Evolutionary conservation across 2,888 invertebrate species (phyloP), one percentile per base, ranked within the genome.

Genomic region (Geotrupes spiniger): DNA sequence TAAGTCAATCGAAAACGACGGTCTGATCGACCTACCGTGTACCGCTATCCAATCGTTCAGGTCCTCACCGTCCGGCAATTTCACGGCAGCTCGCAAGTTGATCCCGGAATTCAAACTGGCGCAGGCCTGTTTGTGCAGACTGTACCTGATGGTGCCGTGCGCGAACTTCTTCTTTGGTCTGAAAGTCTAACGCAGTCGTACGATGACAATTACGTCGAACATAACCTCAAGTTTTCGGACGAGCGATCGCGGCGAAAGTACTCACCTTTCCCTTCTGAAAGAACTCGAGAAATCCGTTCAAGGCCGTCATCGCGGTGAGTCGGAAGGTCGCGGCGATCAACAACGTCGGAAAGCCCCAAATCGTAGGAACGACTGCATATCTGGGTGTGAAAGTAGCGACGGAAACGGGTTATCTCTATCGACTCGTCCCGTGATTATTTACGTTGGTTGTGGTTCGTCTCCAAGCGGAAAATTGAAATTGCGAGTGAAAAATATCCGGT

Each of bases 31-130:
- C 12, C 12, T 76, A 90, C 90, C 92, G 74, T 94, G 93, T 2
- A 94, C 93, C 11, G 93, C 93, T 28, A 92, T 80, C 94, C 94
- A 94, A 70, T 94, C 94, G 64, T 91, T 89, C 42, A 88, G 72
- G 69, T 89, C 88, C 74, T 94, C 93, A 3, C 86, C 86, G 17
- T 82, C 80, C 1, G 93, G 93, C 51, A 94, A 73, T 65, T 84
- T 84, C 0, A 94, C 94, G 1, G 87, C 92, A 40, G 78, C 74
- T 51, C 87, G 79, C 49, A 94, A 77, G 76, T 94, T 92, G 49
- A 93, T 86, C 2, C 93, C 93, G 2, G 92, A 90, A 72, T 89
- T 89, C 11, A 94, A 74, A 42, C 92, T 92, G 9, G 93, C 93
- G 70, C 92, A 89, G 0, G 93, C 93, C 64, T 92, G 90, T 71